A percentile compares a stretch with the other conserved stretches of the same genome.
Conservation (phyloP, 2,888 invertebrate species). For the Allacma fusca region DNA sequence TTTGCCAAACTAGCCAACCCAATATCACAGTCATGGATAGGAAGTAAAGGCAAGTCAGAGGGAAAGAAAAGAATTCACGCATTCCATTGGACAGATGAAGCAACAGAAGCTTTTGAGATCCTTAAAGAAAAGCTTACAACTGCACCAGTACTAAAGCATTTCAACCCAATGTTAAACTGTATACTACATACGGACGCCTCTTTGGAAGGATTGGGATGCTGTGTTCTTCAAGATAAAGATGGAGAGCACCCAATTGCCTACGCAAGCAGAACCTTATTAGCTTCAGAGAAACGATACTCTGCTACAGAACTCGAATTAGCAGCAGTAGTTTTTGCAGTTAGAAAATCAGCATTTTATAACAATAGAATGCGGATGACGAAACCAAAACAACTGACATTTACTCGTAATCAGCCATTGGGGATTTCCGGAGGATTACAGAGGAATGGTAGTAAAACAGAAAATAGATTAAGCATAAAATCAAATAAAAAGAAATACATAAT, state of each 20-base stretch:
- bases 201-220: background rate
- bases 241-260: constrained; percentile 2
- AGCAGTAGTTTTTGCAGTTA: background rate
- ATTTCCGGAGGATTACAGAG: too few relatives aligned
- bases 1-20: background rate
- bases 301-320: background rate
- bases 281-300: background rate
- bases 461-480: too few relatives aligned
- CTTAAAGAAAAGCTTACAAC: background rate
- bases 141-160: background rate
- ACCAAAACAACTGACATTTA: too few relatives aligned
- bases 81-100: background rate
- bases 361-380: too few relatives aligned
- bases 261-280: background rate
- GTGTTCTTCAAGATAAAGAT: background rate
- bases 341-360: too few relatives aligned
- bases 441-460: too few relatives aligned
- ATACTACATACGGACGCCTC: background rate
- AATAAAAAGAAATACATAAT: too few relatives aligned
- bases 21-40: background rate
- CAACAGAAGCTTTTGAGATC: background rate
- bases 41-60: background rate
- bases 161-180: background rate
- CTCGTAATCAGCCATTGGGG: too few relatives aligned
- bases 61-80: too few relatives aligned